phyloP scores from a whole-genome alignment of 2,113 vertebrate species.

The Chrysochloris asiatica region DNA sequence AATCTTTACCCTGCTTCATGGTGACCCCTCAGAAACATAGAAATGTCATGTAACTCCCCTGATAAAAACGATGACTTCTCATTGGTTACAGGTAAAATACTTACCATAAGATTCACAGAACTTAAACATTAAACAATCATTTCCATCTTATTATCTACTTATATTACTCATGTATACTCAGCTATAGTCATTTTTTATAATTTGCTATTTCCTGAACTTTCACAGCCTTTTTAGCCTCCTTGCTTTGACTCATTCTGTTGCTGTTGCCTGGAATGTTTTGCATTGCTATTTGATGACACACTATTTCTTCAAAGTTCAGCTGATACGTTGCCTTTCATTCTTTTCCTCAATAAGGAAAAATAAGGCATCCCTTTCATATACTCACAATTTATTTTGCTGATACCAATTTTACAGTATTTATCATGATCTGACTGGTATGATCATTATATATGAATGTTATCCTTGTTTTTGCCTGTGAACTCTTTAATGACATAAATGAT shows the following conservation, averaged over 20 bases:
- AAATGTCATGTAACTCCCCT: neutral
- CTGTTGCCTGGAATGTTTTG: neutral
- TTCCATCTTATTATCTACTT: neutral
- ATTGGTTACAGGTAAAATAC: neutral
- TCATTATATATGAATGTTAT: neutral
- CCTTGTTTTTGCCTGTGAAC: neutral
- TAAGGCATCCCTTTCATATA: neutral
- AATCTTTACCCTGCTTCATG: neutral
- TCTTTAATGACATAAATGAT: neutral
- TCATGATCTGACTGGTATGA: neutral
- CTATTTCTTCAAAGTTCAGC: neutral
- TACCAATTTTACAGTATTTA: neutral
- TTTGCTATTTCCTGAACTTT: conserved; percentile 2
- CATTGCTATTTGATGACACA: neutral
- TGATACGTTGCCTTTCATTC: neutral
- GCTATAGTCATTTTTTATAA: neutral
- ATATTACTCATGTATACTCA: neutral
- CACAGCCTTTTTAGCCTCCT: neutral
- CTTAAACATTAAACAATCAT: neutral
- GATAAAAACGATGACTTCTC: neutral
- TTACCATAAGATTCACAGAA: neutral
- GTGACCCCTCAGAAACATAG: neutral
- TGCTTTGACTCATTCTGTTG: neutral
- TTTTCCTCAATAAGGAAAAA: neutral
- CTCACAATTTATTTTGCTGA: neutral